These are phyloP conservation scores for Pinctada fucata DNA, from an alignment of 2,888 invertebrate genomes.

Conservation along the genomic window DNA sequence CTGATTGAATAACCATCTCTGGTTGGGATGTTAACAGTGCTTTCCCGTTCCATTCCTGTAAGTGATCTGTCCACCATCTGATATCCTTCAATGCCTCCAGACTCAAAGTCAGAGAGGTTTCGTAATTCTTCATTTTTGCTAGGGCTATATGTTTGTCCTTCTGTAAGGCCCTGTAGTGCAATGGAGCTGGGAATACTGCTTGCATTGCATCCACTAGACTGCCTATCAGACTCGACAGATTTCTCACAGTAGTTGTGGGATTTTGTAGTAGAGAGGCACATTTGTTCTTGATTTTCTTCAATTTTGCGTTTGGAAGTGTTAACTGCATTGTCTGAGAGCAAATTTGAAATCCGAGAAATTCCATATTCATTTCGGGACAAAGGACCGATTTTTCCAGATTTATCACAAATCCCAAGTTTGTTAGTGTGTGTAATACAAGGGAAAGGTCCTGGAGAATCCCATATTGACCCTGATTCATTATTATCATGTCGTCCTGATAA, in stretches of 20 bases:
- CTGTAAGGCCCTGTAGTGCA: too few species aligned
- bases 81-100: neutral
- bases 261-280: neutral
- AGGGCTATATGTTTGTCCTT: too few species aligned
- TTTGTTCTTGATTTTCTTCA: constrained; percentile 11
- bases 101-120: too few species aligned
- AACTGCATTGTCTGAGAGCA: neutral
- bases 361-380: neutral
- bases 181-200: too few species aligned
- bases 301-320: neutral
- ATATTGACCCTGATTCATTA: neutral
- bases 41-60: constrained; percentile 12
- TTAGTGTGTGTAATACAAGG: neutral
- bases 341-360: constrained; percentile 24
- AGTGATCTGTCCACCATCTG: constrained; percentile 11
- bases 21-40: too few species aligned
- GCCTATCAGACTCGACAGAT: too few species aligned
- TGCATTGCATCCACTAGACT: too few species aligned
- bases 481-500: constrained; percentile 17
- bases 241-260: constrained; percentile 6
- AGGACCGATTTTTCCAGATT: neutral
- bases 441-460: neutral
- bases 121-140: too few species aligned
- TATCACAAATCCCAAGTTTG: neutral
- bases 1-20: too few species aligned